These are phyloP conservation scores for Leptosomus discolor DNA, from an alignment of 2,113 vertebrate species.

Conservation along the genomic window DNA sequence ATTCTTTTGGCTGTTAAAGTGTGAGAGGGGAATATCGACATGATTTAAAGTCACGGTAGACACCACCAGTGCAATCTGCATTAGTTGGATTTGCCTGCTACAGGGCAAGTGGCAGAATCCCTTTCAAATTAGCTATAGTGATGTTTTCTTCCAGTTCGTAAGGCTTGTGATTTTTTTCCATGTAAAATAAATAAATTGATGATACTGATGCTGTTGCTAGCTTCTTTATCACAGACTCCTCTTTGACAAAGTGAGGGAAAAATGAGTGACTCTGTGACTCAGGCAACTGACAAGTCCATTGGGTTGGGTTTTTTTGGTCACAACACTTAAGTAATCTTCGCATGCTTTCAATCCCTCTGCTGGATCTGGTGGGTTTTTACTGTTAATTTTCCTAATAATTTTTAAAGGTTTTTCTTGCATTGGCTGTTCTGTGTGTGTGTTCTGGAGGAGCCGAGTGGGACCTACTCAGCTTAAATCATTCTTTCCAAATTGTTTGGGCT, in stretches of 20 bases:
- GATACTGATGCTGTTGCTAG: not conserved
- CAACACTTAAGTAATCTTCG: conserved; percentile 8
- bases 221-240: not conserved
- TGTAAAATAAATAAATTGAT: not conserved
- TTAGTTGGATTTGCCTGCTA: not conserved
- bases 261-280: not conserved
- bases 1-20: conserved; percentile 33
- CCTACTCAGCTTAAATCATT: not conserved
- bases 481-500: conserved; percentile 7
- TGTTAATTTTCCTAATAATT: conserved; percentile 13
- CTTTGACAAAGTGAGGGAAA: not conserved
- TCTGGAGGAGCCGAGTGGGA: conserved; percentile 9
- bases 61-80: not conserved
- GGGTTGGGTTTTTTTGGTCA: not conserved
- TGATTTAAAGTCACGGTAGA: not conserved
- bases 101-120: not conserved
- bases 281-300: not conserved
- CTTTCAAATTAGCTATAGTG: not conserved
- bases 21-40: not conserved
- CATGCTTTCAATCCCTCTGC: not conserved
- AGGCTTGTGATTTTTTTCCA: not conserved
- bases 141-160: not conserved
- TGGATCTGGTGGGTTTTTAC: conserved; percentile 1
- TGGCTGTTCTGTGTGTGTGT: not conserved
- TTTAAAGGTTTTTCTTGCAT: not conserved